These are phyloP conservation scores for Heliothis subflexa DNA, from an alignment of 1,140 invertebrate species.

Conservation along the genomic window DNA sequence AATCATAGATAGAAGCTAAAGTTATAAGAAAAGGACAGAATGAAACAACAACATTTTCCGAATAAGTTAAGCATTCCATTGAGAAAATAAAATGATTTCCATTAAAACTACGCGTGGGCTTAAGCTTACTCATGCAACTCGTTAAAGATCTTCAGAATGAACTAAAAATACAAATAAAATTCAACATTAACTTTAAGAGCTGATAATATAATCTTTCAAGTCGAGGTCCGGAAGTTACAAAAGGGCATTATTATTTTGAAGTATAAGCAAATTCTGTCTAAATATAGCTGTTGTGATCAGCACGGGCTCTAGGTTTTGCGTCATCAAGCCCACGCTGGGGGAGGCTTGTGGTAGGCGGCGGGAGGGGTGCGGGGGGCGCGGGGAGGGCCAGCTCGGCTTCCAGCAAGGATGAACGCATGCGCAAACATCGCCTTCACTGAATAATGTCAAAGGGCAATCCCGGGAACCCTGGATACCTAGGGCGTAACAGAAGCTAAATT, in stretches of 20 bases:
- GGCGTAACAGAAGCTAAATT: slow-evolving; percentile 62
- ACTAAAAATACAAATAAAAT: not conserved
- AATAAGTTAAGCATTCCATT: not conserved
- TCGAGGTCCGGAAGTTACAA: slow-evolving; percentile 11
- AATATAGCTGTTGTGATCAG: slow-evolving; percentile 59
- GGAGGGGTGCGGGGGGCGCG: slow-evolving; percentile 21
- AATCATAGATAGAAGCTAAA: not conserved
- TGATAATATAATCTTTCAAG: slow-evolving; percentile 7
- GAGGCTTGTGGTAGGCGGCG: slow-evolving; percentile 45
- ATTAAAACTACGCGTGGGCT: not conserved
- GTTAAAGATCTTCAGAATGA: not conserved
- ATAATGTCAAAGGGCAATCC: slow-evolving; percentile 81
- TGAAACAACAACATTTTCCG: no score
- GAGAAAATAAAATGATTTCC: not conserved
- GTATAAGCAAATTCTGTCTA: slow-evolving; percentile 56
- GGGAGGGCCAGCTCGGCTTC: slow-evolving; percentile 33
- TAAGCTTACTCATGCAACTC: not conserved
- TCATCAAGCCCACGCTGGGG: slow-evolving; percentile 72
- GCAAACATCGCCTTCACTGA: slow-evolving; percentile 59
- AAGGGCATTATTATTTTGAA: slow-evolving; percentile 22
- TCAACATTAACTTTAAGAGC: not conserved
- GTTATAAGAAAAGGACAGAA: not conserved
- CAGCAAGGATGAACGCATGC: slow-evolving; percentile 65
- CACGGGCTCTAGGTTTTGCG: slow-evolving; percentile 62
- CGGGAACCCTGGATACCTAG: slow-evolving; percentile 69